Conservation (phyloP, 2,113 vertebrate species). For the Pelusios castaneus region DNA sequence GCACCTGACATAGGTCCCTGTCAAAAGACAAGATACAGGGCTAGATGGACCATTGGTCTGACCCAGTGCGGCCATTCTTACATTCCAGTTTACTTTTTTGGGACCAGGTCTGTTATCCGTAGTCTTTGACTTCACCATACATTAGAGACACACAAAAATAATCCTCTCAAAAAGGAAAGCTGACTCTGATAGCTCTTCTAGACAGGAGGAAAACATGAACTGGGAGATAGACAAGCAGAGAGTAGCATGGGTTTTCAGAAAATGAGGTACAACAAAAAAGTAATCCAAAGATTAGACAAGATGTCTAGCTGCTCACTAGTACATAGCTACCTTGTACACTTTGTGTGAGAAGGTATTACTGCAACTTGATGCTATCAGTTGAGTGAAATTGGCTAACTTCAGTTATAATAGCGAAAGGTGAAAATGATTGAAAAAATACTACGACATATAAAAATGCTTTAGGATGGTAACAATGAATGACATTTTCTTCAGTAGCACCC, state of each 20-base stretch:
- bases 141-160: neutral
- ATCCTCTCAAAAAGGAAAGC: neutral
- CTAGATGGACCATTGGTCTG: too few relatives aligned
- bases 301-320: neutral
- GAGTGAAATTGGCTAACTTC: neutral
- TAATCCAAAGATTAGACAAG: neutral
- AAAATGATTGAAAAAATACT: neutral
- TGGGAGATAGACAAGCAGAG: neutral
- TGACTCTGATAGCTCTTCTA: neutral
- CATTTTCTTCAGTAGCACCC: neutral
- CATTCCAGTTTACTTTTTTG: neutral
- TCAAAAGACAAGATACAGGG: too few relatives aligned
- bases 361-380: neutral
- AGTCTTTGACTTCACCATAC: neutral
- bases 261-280: neutral
- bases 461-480: neutral
- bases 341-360: neutral
- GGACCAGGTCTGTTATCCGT: neutral
- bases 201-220: fast-evolving
- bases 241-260: neutral
- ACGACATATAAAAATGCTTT: neutral
- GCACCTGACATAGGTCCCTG: too few relatives aligned
- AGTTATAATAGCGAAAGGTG: neutral
- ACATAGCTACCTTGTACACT: neutral
- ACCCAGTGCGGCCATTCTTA: too few relatives aligned